Conservation (phyloP, 2,797 vertebrate genomes). For the Ceyx erithaca region DNA sequence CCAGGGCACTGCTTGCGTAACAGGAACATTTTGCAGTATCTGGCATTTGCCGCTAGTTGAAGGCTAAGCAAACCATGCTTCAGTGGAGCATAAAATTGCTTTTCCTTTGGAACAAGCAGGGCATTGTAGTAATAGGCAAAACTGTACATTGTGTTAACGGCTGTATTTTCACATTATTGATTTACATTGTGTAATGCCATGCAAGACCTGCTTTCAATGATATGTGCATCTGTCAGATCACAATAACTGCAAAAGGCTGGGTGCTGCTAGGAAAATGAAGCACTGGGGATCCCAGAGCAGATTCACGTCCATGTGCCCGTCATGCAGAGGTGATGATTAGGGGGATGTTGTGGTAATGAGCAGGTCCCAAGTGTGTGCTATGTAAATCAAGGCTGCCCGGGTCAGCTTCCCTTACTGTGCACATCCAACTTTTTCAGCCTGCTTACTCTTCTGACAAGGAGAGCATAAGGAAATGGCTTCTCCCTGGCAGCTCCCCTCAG, state of each 20-base stretch:
- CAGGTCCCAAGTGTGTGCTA: slow-evolving; percentile 38
- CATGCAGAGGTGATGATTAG: slow-evolving; percentile 58
- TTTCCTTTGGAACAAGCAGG: slow-evolving; percentile 60
- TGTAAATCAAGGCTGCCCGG: slow-evolving; percentile 52
- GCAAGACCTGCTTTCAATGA: slow-evolving; percentile 48
- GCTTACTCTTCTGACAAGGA: slow-evolving; percentile 54
- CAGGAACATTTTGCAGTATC: slow-evolving; percentile 58
- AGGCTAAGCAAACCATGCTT: slow-evolving; percentile 61
- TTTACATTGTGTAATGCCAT: slow-evolving; percentile 52
- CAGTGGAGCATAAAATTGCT: slow-evolving; percentile 73
- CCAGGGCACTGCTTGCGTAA: slow-evolving; percentile 45
- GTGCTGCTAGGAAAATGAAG: not conserved
- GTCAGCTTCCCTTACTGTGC: slow-evolving; percentile 22
- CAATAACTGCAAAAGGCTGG: slow-evolving; percentile 26
- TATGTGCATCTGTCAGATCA: slow-evolving; percentile 54
- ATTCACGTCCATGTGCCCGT: not conserved
- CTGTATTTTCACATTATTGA: slow-evolving; percentile 62
- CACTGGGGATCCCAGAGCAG: not conserved
- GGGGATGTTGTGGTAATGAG: slow-evolving; percentile 64
- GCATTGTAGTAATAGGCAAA: slow-evolving; percentile 67
- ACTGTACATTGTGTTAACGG: slow-evolving; percentile 66
- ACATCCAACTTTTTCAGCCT: slow-evolving; percentile 51
- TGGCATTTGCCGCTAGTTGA: slow-evolving; percentile 68
- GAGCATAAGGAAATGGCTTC: slow-evolving; percentile 9
- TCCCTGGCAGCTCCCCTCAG: not conserved